These are phyloP conservation scores for Crenichthys baileyi DNA, from an alignment of 2,797 vertebrate species.

Conservation along the genomic window DNA sequence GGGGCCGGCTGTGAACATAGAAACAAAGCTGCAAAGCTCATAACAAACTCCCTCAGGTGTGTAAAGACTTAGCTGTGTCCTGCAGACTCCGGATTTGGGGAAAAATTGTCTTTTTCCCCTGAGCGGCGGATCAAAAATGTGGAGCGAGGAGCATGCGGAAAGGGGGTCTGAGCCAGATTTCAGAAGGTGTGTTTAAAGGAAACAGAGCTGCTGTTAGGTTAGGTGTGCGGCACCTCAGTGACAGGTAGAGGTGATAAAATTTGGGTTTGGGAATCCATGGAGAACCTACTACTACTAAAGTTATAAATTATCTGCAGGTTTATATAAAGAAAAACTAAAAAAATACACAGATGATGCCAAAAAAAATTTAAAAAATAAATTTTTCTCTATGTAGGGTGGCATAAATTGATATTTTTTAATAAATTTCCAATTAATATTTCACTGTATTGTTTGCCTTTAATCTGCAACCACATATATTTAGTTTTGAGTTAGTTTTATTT, in stretches of 20 bases:
- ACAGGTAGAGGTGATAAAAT: constrained; percentile 22
- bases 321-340: not conserved
- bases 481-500: no score
- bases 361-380: no score
- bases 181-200: constrained; percentile 46
- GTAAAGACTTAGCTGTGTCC: constrained; percentile 45
- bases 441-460: no score
- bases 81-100: constrained; percentile 37
- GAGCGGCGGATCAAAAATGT: constrained; percentile 48
- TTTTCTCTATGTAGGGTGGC: not conserved
- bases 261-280: not conserved
- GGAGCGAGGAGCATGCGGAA: constrained; percentile 11
- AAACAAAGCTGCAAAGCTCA: constrained; percentile 57
- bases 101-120: constrained; percentile 46
- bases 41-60: constrained; percentile 60
- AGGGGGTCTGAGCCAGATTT: constrained; percentile 34
- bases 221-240: constrained; percentile 7
- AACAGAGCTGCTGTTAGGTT: constrained; percentile 35
- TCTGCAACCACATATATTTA: no score
- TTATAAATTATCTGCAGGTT: not conserved
- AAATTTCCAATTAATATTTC: no score
- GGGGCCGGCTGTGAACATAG: constrained; percentile 50
- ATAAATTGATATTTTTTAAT: no score
- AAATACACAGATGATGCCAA: no score
- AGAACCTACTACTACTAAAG: not conserved